Evolutionary conservation across 2,888 invertebrate genomes (phyloP), one percentile per base, ranked within the genome.

Genomic region (Latheticus oryzae): DNA sequence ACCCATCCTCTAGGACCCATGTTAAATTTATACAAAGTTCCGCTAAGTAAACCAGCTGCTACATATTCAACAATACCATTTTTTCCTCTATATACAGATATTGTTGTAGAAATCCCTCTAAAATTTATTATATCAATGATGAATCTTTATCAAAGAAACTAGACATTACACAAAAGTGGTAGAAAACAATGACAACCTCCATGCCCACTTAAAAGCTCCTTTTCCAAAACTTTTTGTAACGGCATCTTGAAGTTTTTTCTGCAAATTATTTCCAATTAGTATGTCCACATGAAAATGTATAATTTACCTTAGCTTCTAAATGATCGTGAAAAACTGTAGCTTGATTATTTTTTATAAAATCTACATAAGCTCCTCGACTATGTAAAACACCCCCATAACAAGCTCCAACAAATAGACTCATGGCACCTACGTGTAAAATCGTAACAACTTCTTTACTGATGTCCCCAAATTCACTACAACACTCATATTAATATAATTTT

Each of bases 261-360:
- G 75, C 8, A 82, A 81, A 51, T 35, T 12, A 35, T 19, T 19
- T 19, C 21, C 40, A 47, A 43, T 11, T 16, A 42, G 9, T 11
- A 5, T 19, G 3, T 19, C 19, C 24, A 11, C 3, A 24, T 8
- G 24, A 24, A 9, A 32, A 11, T 8, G 21, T 38, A 40, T 61
- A 24, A n/a, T n/a, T n/a, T 79, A 87, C 89, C 80, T 89, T 88
- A 1, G 91, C 91, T 45, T 89, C 84, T 3, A 84, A 73, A 59
- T 87, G 87, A 42, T 83, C 83, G 40, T 78, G 78, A 74, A 87
- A 91, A 40, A 82, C 81, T 2, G 90, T 87, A 4, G 90, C 91
- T 79, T 90, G 85, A 77, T 91, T 90, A 61, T 82, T 87, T 73
- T 85, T 85, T 74, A 91, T 85, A 66, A 90, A 91, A 66, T 85